Conservation (phyloP, 2,888 invertebrate genomes). For the Rotaria sp. region DNA sequence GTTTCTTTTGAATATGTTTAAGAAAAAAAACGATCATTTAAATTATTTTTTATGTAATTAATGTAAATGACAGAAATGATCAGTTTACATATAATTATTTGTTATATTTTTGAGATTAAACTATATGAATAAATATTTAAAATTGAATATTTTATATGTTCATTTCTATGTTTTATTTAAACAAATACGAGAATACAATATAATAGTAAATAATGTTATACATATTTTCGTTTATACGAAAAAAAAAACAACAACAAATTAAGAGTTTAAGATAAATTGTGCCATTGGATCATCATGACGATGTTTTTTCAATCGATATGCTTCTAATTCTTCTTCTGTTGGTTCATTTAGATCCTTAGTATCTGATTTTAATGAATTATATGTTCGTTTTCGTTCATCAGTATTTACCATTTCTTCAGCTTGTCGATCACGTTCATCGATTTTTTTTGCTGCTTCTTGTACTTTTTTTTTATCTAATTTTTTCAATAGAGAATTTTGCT, state of each 20-base stretch:
- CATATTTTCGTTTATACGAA: not conserved
- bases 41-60: too few relatives aligned
- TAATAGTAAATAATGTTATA: not conserved
- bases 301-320: conserved; percentile 75
- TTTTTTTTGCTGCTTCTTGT: conserved; percentile 49
- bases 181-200: not conserved
- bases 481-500: not conserved
- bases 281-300: conserved; percentile 76
- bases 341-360: conserved; percentile 65
- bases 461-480: conserved; percentile 36
- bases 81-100: too few relatives aligned
- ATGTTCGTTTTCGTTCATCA: conserved; percentile 83
- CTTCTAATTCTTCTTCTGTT: conserved; percentile 84
- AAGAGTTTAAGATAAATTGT: conserved; percentile 27
- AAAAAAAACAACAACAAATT: not conserved
- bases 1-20: too few relatives aligned
- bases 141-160: too few relatives aligned
- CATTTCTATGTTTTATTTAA: not conserved
- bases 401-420: conserved; percentile 65
- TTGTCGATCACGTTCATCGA: conserved; percentile 53
- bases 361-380: conserved; percentile 66
- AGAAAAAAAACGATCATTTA: too few relatives aligned
- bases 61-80: too few relatives aligned
- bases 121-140: too few relatives aligned
- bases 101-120: too few relatives aligned